These are phyloP conservation scores for Limnephilus lunatus DNA, from an alignment of 2,888 invertebrate species.

Conservation along the genomic window DNA sequence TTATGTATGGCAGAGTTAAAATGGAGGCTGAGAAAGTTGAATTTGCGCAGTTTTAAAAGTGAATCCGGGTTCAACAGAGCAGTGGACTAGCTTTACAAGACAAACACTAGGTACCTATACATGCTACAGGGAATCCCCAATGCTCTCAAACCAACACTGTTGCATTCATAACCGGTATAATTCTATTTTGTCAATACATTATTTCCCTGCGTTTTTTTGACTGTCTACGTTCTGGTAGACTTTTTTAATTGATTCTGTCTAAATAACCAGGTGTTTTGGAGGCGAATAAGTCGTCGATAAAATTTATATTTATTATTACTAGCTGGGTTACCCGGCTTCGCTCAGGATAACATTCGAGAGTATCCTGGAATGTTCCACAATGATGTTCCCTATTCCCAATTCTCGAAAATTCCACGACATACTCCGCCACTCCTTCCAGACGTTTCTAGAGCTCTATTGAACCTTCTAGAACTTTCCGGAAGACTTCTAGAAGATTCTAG, in stretches of 20 bases:
- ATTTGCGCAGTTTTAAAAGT: neutral
- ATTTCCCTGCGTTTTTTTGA: neutral
- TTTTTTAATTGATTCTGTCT: neutral
- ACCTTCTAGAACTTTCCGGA: no score
- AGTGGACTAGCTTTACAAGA: neutral
- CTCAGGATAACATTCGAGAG: no score
- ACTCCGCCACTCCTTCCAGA: no score
- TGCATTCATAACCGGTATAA: neutral
- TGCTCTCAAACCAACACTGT: neutral
- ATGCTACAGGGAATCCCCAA: neutral
- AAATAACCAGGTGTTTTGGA: neutral
- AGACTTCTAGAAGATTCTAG: no score
- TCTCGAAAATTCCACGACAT: no score
- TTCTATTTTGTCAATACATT: neutral
- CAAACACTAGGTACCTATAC: neutral
- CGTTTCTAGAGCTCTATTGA: no score
- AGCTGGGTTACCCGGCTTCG: no score
- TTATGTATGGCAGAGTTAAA: neutral
- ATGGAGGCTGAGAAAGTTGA: neutral
- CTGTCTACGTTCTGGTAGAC: neutral
- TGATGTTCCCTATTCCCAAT: no score
- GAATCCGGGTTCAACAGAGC: conserved; percentile 2
- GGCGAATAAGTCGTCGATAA: no score
- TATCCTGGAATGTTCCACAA: no score
- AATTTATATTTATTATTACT: no score